Base-by-base conservation (phyloP, 2,888 invertebrate species). In the Trissolcus brochymenae region DNA sequence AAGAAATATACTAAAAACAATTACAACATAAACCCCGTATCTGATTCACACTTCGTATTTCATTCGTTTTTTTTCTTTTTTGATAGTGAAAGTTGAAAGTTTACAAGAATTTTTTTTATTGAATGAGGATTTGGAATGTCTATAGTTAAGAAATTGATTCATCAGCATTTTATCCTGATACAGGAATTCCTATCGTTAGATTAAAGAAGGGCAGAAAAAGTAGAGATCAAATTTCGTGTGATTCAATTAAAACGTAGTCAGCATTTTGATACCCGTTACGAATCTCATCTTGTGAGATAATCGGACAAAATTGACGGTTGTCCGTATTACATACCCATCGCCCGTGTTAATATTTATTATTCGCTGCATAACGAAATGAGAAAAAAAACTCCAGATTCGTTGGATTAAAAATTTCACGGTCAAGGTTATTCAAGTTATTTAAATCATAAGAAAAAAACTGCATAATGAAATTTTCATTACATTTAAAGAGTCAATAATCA, bases 31-130 rank as follows among this genome's bases (percentile, higher is more conserved):
- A 14, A 46, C 0, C 4, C 14, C 16, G 0, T 1, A 4, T 46
- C 4, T 14, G 7, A 16, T 51, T 9, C 11, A 9, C 51, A n/a
- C 16, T 29, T 53, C 41, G 43, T 16, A 17, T 55, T 65, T 65
- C 35, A 65, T 65, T 65, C 56, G 35, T 43, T 49, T 46, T 35
- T 35, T 55, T 65, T 56, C 56, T 65, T 65, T 65, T 65, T 65
- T 25, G 56, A 65, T 55, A 65, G 65, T 65, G 65, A 65, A 65
- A 65, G 65, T 65, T 56, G 65, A 65, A 65, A 65, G 65, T 65
- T 64, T 65, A 65, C 55, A 53, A 6, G 62, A 43, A 40, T 62
- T 54, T 62, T 49, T 50, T 54, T 54, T 29, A 35, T 53, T 53
- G 25, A 50, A 54, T 62, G 35, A 35, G 35, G 35, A 35, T 35